Conservation (phyloP, 2,797 vertebrate species). For the Myotis pilosus region DNA sequence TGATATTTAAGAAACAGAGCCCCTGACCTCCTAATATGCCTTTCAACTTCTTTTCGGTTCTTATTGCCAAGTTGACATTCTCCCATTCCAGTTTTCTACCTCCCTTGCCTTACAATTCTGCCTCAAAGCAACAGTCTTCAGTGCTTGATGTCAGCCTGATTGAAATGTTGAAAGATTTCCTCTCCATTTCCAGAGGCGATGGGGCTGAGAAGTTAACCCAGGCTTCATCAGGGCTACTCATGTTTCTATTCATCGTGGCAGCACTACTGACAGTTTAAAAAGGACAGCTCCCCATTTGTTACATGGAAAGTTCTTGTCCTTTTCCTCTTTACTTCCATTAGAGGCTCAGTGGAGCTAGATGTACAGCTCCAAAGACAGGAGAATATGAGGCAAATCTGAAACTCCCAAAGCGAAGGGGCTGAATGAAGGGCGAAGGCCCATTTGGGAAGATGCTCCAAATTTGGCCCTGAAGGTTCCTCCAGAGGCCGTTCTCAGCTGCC, state of each 20-base stretch:
- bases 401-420: neutral
- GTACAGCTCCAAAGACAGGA: neutral
- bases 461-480: neutral
- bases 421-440: neutral
- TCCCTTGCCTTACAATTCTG: neutral
- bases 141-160: conserved; percentile 52
- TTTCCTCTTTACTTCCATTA: neutral
- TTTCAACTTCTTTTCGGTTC: conserved; percentile 15
- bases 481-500: neutral
- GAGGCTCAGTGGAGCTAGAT: neutral
- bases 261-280: conserved; percentile 50
- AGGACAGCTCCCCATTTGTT: conserved; percentile 8
- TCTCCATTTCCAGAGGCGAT: conserved; percentile 30
- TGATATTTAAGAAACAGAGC: neutral
- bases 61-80: neutral
- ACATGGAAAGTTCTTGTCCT: conserved; percentile 27
- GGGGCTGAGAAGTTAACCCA: conserved; percentile 71
- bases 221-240: conserved; percentile 50
- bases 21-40: neutral
- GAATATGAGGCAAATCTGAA: neutral
- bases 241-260: conserved; percentile 58
- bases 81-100: neutral
- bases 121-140: conserved; percentile 34
- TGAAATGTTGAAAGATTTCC: conserved; percentile 67
- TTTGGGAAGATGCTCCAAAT: neutral